Conservation (phyloP, 1,140 invertebrate species). For the Zaprionus nigranus region DNA sequence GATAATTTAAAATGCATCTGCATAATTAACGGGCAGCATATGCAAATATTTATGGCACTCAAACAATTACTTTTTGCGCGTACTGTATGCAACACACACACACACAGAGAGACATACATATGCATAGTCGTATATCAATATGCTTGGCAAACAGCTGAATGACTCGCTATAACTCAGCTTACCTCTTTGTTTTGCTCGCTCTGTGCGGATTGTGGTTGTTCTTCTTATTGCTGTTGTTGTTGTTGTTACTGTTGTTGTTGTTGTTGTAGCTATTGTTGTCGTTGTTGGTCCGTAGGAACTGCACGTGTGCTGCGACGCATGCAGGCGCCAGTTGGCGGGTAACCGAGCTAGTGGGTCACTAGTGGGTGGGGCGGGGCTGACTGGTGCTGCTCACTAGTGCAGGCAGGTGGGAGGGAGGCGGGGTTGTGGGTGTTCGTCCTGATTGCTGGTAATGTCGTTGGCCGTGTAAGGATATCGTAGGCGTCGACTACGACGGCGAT, state of each 20-base stretch:
- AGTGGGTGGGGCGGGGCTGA: constrained; percentile 45
- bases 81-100: constrained; percentile 12
- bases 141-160: constrained; percentile 45
- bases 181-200: constrained; percentile 62
- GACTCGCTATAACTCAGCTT: constrained; percentile 42
- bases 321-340: constrained; percentile 60
- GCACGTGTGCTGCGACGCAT: constrained; percentile 51
- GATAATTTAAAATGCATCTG: constrained; percentile 8
- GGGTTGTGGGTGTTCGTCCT: constrained; percentile 23
- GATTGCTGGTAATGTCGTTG: constrained; percentile 48
- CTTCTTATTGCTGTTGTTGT: constrained; percentile 19
- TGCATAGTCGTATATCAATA: constrained; percentile 45
- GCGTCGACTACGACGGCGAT: constrained; percentile 26
- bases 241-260: not conserved
- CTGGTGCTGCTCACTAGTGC: not conserved
- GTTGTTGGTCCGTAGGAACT: constrained; percentile 22
- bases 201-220: constrained; percentile 53
- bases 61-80: not conserved
- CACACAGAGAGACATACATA: constrained; percentile 1
- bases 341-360: constrained; percentile 44
- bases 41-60: not conserved
- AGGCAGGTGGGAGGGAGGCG: constrained; percentile 34
- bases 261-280: constrained; percentile 24
- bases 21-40: constrained; percentile 2
- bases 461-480: constrained; percentile 48